Percentiles rank a stretch among this genome's conserved stretches.
phyloP scores from a whole-genome alignment of 2,888 invertebrate genomes.

The Heliconius ismenius region DNA sequence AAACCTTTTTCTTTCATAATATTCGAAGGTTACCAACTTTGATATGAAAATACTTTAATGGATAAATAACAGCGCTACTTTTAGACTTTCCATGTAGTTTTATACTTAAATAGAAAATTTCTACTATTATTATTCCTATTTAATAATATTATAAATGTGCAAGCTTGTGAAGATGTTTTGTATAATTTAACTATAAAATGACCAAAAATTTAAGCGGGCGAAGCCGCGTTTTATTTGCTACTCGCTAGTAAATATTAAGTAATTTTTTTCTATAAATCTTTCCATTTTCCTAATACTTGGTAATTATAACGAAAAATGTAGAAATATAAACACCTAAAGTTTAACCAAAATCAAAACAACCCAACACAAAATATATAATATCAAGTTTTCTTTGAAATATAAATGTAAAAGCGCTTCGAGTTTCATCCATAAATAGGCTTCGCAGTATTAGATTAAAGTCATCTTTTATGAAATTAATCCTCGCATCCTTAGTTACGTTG shows the following conservation, averaged over 20 bases:
- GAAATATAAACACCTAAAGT: background rate
- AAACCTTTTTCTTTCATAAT: constrained; percentile 41
- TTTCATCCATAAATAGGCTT: constrained; percentile 42
- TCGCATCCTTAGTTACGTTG: constrained; percentile 43
- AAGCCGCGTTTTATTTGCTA: too few relatives aligned
- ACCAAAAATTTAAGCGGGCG: too few relatives aligned
- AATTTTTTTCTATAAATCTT: background rate
- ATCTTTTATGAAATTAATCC: constrained; percentile 45
- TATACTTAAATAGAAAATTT: background rate
- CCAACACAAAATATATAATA: constrained; percentile 13
- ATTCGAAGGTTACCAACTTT: constrained; percentile 28
- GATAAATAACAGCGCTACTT: constrained; percentile 26
- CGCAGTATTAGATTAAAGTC: constrained; percentile 43
- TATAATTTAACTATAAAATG: too few relatives aligned
- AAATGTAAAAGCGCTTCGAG: constrained; percentile 38
- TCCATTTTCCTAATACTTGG: too few relatives aligned
- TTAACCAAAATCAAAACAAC: background rate
- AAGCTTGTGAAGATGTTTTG: too few relatives aligned
- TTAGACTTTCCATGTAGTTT: background rate
- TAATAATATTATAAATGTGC: too few relatives aligned
- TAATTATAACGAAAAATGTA: background rate
- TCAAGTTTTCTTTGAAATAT: constrained; percentile 32
- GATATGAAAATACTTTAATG: constrained; percentile 32
- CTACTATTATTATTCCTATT: background rate
- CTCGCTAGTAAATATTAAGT: background rate